Conservation (phyloP, 2,113 vertebrate species). For the Castor canadensis region DNA sequence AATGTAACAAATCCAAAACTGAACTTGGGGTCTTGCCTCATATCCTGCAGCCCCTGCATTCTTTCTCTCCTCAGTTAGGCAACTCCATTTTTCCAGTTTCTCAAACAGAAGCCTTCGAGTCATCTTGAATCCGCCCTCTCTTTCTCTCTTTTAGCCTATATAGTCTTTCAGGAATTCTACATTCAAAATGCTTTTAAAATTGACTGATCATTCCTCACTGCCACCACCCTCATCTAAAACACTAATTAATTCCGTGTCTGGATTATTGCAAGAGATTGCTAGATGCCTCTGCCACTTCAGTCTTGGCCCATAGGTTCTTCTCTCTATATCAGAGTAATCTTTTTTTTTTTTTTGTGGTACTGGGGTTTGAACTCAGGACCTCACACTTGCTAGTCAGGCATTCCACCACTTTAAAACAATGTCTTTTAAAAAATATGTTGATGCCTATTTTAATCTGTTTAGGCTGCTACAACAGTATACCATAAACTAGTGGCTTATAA, state of each 20-base stretch:
- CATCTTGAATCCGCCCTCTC: not conserved
- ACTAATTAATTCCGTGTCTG: not conserved
- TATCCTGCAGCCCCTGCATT: not conserved
- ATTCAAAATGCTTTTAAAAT: conserved; percentile 26
- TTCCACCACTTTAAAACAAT: too few relatives aligned
- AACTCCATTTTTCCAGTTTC: not conserved
- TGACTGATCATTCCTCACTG: not conserved
- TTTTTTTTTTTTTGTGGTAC: not conserved
- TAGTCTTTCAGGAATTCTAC: not conserved
- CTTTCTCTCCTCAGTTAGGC: not conserved
- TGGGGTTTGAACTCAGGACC: too few relatives aligned
- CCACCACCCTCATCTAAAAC: not conserved
- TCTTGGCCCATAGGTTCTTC: not conserved
- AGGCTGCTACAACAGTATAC: not conserved
- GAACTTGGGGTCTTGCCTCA: not conserved
- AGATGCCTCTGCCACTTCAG: not conserved
- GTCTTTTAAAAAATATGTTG: conserved; percentile 26
- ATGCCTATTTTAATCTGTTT: not conserved
- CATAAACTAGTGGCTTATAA: not conserved
- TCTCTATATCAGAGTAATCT: not conserved
- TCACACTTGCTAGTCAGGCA: too few relatives aligned
- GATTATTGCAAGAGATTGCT: not conserved
- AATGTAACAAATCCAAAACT: not conserved
- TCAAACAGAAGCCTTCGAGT: not conserved
- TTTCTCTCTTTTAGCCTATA: not conserved